phyloP scores from a whole-genome alignment of 2,888 invertebrate species.

The Platycheirus rosarum region DNA sequence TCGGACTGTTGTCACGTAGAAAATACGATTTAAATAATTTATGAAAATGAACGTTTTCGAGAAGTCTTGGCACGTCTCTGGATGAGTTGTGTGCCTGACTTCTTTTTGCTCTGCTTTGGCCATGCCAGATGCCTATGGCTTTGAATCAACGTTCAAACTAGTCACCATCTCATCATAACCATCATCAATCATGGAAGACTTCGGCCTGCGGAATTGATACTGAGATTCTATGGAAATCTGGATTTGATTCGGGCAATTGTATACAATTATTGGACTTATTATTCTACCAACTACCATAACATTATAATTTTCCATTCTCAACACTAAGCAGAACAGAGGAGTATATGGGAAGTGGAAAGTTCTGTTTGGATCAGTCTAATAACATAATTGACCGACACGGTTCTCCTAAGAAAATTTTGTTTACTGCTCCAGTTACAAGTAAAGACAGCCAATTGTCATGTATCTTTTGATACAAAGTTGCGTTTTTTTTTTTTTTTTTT shows the following conservation, averaged over 20 bases:
- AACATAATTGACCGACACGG: conserved; percentile 8
- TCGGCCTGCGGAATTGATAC: conserved; percentile 41
- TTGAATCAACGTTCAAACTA: conserved; percentile 55
- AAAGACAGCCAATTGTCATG: no score
- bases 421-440: no score
- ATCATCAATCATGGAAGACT: conserved; percentile 34
- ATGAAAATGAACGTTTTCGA: conserved; percentile 56
- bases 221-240: conserved; percentile 58
- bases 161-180: conserved; percentile 24
- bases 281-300: conserved; percentile 33
- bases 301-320: conserved; percentile 55
- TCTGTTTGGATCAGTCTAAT: conserved; percentile 4
- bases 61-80: conserved; percentile 61
- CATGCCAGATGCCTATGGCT: conserved; percentile 35
- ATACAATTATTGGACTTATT: conserved; percentile 38
- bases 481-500: no score
- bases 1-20: conserved; percentile 67
- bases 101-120: background rate
- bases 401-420: no score
- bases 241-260: conserved; percentile 31
- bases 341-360: conserved; percentile 23
- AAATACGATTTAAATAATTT: conserved; percentile 72
- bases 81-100: background rate
- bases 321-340: conserved; percentile 1
- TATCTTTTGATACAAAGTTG: no score